A percentile compares a stretch with the other conserved stretches of the same genome.
Evolutionary conservation across 2,888 invertebrate species (phyloP).

Genomic region (Zhengitettix transpicula): DNA sequence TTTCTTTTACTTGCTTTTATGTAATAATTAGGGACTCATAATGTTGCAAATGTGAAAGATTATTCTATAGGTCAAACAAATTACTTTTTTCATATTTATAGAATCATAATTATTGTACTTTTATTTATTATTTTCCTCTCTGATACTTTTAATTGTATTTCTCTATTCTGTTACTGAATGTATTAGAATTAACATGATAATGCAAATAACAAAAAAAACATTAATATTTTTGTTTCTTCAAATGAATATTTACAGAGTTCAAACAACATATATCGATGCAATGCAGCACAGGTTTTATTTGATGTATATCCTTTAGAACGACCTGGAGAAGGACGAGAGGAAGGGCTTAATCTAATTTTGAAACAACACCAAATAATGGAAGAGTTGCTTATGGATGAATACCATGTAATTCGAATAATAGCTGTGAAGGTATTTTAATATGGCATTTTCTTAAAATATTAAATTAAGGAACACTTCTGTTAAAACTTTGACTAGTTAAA

Average conservation of each 20-base stretch:
- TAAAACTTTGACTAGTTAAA: too few species aligned
- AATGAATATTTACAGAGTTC: conserved; percentile 12
- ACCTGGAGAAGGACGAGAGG: conserved; percentile 12
- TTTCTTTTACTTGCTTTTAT: too few species aligned
- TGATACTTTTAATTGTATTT: too few species aligned
- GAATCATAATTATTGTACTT: too few species aligned
- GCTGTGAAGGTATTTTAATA: conserved; percentile 15
- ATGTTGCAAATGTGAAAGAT: too few species aligned
- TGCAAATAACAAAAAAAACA: too few species aligned
- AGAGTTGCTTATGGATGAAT: conserved; percentile 16
- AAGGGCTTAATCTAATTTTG: conserved; percentile 13
- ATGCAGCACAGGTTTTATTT: conserved; percentile 18
- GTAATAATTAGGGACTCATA: too few species aligned
- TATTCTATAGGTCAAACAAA: background rate
- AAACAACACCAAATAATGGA: conserved; percentile 16
- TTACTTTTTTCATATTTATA: background rate
- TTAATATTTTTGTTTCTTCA: too few species aligned
- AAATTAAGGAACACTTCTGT: too few species aligned
- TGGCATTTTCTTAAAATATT: background rate
- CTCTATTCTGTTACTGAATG: too few species aligned
- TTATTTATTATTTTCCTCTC: too few species aligned
- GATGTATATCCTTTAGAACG: conserved; percentile 18
- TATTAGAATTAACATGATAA: too few species aligned
- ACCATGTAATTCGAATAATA: conserved; percentile 17
- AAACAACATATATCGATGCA: conserved; percentile 15